Percentiles rank a stretch among this genome's conserved stretches.
phyloP scores from a whole-genome alignment of 2,888 invertebrate genomes.

The Phortica okadai region DNA sequence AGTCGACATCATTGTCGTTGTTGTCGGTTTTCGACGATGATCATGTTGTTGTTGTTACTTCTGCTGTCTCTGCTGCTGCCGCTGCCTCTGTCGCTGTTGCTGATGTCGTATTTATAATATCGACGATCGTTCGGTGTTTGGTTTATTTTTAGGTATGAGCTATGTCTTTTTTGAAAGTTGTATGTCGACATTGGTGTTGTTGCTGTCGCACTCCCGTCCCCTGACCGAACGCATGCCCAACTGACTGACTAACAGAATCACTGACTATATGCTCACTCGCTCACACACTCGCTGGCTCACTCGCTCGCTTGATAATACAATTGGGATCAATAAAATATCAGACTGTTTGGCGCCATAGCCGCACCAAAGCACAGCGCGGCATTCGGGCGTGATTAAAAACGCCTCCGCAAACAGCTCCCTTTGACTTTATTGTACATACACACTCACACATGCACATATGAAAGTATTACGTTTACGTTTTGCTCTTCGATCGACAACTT shows the following conservation, averaged over 20 bases:
- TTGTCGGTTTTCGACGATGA: neutral
- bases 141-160: slow-evolving; percentile 65
- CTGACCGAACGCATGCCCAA: neutral
- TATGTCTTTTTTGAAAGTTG: slow-evolving; percentile 43
- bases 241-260: neutral
- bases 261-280: neutral
- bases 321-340: slow-evolving; percentile 63
- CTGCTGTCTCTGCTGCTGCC: neutral
- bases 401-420: too few relatives aligned
- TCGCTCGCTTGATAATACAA: slow-evolving; percentile 55
- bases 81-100: neutral
- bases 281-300: neutral
- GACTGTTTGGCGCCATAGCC: slow-evolving; percentile 65
- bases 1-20: neutral
- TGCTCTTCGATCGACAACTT: too few relatives aligned
- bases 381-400: too few relatives aligned
- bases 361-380: slow-evolving; percentile 11
- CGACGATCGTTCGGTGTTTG: neutral
- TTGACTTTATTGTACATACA: too few relatives aligned
- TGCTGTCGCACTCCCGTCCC: neutral
- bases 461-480: too few relatives aligned
- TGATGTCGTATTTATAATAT: slow-evolving; percentile 12
- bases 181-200: slow-evolving; percentile 27
- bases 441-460: neutral
- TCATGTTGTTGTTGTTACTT: neutral